Evolutionary conservation across 1,140 invertebrate species (phyloP).

Genomic region (Neomicropteryx cornuta): DNA sequence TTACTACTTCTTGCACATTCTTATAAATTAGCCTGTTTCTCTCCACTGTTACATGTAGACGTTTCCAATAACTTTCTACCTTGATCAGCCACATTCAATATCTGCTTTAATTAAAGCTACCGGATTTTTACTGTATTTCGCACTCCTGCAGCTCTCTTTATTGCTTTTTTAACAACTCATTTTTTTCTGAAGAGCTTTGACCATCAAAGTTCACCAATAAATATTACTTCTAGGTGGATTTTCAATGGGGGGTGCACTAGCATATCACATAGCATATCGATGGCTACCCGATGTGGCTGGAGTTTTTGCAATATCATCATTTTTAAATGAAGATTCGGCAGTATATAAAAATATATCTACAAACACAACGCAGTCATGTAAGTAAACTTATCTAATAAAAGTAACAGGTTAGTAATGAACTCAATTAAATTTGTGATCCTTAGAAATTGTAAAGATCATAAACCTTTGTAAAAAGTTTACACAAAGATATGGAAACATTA

Average conservation of each 20-base stretch:
- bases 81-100: background rate
- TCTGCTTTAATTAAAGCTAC: background rate
- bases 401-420: too few relatives aligned
- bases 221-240: constrained; percentile 48
- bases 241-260: constrained; percentile 64
- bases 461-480: too few relatives aligned
- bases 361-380: constrained; percentile 6
- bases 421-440: too few relatives aligned
- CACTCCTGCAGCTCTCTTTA: background rate
- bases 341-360: constrained; percentile 41
- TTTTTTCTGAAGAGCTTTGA: background rate
- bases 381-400: constrained; percentile 3
- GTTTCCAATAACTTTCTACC: constrained; percentile 2
- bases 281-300: constrained; percentile 50
- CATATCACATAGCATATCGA: constrained; percentile 53
- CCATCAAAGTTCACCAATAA: background rate
- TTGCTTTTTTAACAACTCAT: background rate
- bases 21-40: too few relatives aligned
- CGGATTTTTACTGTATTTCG: background rate
- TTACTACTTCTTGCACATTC: too few relatives aligned
- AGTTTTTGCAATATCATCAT: constrained; percentile 58
- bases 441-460: too few relatives aligned
- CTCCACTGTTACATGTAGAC: background rate
- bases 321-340: constrained; percentile 53
- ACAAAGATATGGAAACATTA: too few relatives aligned